Evolutionary conservation across 2,797 vertebrate species (phyloP), one percentile per base, ranked within the genome.

Genomic region (Parambassis ranga): DNA sequence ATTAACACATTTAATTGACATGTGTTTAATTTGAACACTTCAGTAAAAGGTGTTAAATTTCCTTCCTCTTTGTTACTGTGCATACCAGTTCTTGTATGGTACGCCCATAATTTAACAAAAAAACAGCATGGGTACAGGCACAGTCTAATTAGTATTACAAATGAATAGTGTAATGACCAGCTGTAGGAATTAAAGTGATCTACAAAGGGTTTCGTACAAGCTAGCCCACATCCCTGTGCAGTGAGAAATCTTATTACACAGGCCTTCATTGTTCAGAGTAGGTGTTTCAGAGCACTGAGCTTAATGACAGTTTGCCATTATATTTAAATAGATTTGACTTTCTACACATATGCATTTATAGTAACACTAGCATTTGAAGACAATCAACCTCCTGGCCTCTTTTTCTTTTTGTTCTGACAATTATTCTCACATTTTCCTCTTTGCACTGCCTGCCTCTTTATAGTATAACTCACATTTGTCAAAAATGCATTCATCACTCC

Each of bases 281-380:
- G 20, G 32, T 53, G 50, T 61, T 58, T 13, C 60, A 53, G 41
- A 69, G 33, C 13, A 19, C 22, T 67, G 67, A 60, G 65, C 73
- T 68, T 74, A 75, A 66, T 80, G 51, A 56, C 52, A 51, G 69
- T 80, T 66, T 72, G 72, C 50, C 52, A 51, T 66, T 35, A 49
- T 30, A 49, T 46, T 60, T 16, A 44, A 23, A 39, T 67, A 37
- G 42, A 59, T 63, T 59, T 44, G 36, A 55, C 53, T 28, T 70
- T 31, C n/a, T n/a, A n/a, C 52, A 41, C 13, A 46, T 65, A 62
- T 56, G 61, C 27, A 71, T 71, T 66, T 44, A 51, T 16, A 44
- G 51, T 15, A 46, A 20, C 13, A 9, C 8, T 8, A 32, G 43
- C n/a, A 35, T 38, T 30, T 58, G 11, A 27, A 31, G 24, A 23